Evolutionary conservation across 2,888 invertebrate species (phyloP), one percentile per base, ranked within the genome.

Genomic region (Adelognathus sp.): DNA sequence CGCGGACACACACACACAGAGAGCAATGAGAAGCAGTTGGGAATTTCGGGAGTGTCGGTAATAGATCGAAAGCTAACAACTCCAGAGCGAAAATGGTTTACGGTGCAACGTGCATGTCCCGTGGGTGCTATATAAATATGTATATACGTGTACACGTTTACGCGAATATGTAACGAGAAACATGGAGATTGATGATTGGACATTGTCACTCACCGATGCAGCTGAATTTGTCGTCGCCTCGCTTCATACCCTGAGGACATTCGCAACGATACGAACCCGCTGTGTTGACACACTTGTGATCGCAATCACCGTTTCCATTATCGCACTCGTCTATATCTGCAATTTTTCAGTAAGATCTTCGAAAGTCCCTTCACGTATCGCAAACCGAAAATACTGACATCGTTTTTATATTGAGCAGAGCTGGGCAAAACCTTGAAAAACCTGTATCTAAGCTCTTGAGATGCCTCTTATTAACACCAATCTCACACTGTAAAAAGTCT

Each of bases 191-290:
- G 9, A 4, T 24, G 18, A 39, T n/a, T 9, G 31, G 31, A 50
- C 39, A 60, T 46, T 33, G 21, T 54, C 71, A 76, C 88, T 87
- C 83, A 89, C 89, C 89, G 76, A 79, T 84, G 83, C 89, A 89
- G 21, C 84, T 82, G 78, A 84, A 87, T 82, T 85, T 86, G 76
- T 88, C 83, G 69, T 86, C 85, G 75, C 84, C 86, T 50, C 83
- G 87, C 72, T 84, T 86, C 89, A 89, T 88, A 33, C 89, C 89
- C 76, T 84, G 84, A 29, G 88, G 88, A 79, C 90, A 90, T 52
- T 87, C 87, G 82, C 94, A 94, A 18, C 88, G 88, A 88, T 93
- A 95, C 0, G 94, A 93, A n/a, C 95, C 95, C 2, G 92, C 92
- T 0, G 93, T 93, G 87, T 96, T 96, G 80, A 94, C 91, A 88